Base-by-base conservation (phyloP, 2,797 vertebrate species). In the Emydoidea blandingii region DNA sequence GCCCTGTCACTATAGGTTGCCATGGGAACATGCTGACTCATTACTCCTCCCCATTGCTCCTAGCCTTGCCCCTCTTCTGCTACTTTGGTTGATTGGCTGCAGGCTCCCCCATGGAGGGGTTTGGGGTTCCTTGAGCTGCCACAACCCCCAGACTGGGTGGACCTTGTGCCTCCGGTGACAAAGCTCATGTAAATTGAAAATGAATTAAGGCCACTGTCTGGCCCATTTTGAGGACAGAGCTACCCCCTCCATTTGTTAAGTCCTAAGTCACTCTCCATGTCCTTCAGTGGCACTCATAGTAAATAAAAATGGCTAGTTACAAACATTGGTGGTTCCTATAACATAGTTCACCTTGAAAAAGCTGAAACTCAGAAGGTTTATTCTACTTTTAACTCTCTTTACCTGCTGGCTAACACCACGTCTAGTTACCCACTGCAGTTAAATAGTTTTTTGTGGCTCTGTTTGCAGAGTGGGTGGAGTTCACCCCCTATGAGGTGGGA, bases 381-480 rank as follows among this genome's bases (percentile, higher is more conserved):
- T 80, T 92, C 68, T n/a, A 18, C 0, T 0, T 53, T 8, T 78
- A 21, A 5, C 1, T 68, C 6, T 8, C 5, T 3, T 31, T 29
- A 6, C 25, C 5, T 0, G 0, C 9, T 88, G 79, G 12, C n/a
- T 12, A 25, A 0, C 1, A 56, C n/a, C 0, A 44, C 12, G n/a
- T n/a, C 34, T 14, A 11, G 27, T 80, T 49, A 62, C 27, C 29
- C 41, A 12, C 37, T 41, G 3, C 21, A 82, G 18, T 34, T 96
- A 85, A 94, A 0, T 57, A 44, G 0, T 41, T 84, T 4, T 14
- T 82, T 89, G 23, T 54, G 12, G 6, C 1, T 95, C 25, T 91
- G 1, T 78, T 92, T 94, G 31, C 97, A 99, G 98, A 99, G 47
- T 99, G 98, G 98, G 98, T 98, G 72, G 98, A 99, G 88, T 99